These are phyloP conservation scores for Nesoenas mayeri DNA, from an alignment of 2,113 vertebrate genomes.

Conservation along the genomic window DNA sequence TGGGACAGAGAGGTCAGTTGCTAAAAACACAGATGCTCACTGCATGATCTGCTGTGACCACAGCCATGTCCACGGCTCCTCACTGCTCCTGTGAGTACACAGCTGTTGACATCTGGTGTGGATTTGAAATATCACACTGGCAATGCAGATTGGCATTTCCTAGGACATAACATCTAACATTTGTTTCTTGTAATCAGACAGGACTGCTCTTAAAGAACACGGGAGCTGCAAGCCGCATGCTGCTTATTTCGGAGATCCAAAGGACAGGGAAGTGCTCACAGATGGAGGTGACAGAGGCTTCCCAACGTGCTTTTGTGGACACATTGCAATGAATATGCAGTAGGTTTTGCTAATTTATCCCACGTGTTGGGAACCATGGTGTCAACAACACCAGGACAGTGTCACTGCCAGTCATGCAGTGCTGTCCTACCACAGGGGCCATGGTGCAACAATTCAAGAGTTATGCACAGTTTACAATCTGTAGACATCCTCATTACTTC, in stretches of 20 bases:
- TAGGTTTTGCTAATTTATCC: not conserved
- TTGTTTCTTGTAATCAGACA: not conserved
- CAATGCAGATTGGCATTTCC: not conserved
- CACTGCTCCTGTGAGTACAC: not conserved
- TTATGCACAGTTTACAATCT: not conserved
- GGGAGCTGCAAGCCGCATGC: not conserved
- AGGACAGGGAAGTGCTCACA: not conserved
- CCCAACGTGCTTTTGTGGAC: not conserved
- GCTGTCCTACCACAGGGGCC: not conserved
- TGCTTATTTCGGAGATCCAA: not conserved
- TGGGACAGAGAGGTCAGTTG: not conserved
- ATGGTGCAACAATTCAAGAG: not conserved
- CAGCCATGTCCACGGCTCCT: not conserved
- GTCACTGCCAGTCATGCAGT: not conserved
- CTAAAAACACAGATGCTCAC: not conserved
- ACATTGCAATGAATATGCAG: not conserved
- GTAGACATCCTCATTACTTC: not conserved
- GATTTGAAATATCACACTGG: not conserved
- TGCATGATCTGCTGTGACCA: not conserved
- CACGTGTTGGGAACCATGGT: not conserved
- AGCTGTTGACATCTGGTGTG: not conserved
- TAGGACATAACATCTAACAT: not conserved
- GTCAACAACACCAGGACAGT: not conserved
- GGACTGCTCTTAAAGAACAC: not conserved
- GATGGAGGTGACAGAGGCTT: not conserved